phyloP scores from a whole-genome alignment of 2,113 vertebrate species.

The Lota lota region DNA sequence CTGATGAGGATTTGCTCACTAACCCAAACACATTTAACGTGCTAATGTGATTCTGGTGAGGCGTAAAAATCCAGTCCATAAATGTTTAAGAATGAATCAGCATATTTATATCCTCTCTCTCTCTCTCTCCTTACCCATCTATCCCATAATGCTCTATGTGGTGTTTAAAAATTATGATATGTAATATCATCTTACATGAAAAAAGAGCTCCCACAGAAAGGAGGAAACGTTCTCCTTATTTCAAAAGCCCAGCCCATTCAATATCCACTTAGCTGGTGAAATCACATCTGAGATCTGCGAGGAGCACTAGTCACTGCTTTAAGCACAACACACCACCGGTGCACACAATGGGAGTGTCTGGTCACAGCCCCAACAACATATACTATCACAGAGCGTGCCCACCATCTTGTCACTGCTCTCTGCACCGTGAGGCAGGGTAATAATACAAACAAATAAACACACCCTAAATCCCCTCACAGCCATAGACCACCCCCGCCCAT shows the following conservation, averaged over 20 bases:
- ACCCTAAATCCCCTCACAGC: constrained; percentile 22
- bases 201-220: no score
- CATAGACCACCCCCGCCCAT: constrained; percentile 35
- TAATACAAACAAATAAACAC: neutral
- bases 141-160: no score
- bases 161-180: no score
- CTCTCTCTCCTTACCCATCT: neutral
- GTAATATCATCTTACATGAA: no score
- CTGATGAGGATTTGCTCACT: constrained; percentile 46
- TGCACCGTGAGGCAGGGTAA: neutral
- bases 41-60: neutral
- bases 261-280: neutral
- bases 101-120: neutral
- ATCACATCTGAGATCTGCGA: neutral
- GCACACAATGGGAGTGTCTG: no score
- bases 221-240: no score
- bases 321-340: neutral
- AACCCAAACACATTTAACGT: constrained; percentile 29
- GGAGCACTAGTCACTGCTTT: neutral
- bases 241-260: neutral
- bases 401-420: neutral
- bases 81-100: constrained; percentile 39
- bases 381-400: no score
- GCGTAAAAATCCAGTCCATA: constrained; percentile 23
- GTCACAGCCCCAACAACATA: no score